Base-by-base conservation (phyloP, 2,113 vertebrate genomes). In the Tychaedon coryphoeus region DNA sequence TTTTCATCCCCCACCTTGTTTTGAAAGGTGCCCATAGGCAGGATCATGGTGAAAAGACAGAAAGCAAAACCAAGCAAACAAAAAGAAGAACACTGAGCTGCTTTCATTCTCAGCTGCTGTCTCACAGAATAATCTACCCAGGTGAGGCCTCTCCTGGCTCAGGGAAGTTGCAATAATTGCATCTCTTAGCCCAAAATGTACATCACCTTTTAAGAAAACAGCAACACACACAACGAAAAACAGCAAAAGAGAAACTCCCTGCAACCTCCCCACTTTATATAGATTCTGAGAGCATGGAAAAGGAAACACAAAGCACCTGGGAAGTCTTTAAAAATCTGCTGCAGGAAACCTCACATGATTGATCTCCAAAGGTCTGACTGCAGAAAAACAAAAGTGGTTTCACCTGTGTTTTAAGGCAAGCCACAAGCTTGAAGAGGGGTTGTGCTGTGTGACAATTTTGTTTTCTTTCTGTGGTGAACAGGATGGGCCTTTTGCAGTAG, bases 241-340 rank as follows among this genome's bases (percentile, higher is more conserved):
- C 25, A 72, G 7, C 4, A 79, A n/a, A 58, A 90, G 23, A 60
- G 0, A 6, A 65, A 6, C 8, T 54, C 19, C 20, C 10, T 4
- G 0, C 5, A 12, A 2, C 1, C 17, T 56, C 33, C 23, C 5
- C 18, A 45, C 25, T 10, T 47, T 62, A 24, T 9, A 22, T 0
- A 2, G 13, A n/a, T 72, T 78, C 53, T 75, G 17, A 13, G 50
- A 40, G 36, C 23, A 28, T 10, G 40, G 42, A 42, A 17, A 88
- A 17, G 23, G 19, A 82, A 14, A 60, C 18, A 12, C 51, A 73
- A 47, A 79, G 5, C 94, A 90, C 54, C n/a, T 73, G 74, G 48
- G 24, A 80, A 54, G 33, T 23, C 25, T 13, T 65, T 66, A 78
- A 92, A 79, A 93, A 34, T 54, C 26, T 83, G 81, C 85, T 92